A percentile compares a stretch with the other conserved stretches of the same genome.
These are phyloP conservation scores for Thalassophryne amazonica DNA, from an alignment of 2,797 vertebrate species.

Conservation along the genomic window DNA sequence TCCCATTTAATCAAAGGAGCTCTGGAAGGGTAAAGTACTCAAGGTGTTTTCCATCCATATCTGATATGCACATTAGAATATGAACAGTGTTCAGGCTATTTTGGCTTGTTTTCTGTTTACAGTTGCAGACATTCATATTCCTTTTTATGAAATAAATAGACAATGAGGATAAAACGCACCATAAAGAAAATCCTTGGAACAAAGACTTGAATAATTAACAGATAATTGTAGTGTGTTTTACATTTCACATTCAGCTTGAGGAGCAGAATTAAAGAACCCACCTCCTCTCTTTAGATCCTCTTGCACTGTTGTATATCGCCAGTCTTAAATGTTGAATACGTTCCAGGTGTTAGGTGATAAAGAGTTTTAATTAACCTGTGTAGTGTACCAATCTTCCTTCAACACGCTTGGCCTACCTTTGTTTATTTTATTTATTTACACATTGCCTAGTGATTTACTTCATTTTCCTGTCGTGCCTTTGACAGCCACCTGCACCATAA, in stretches of 20 bases:
- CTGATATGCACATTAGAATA: background rate
- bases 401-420: too few relatives aligned
- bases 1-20: background rate
- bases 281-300: background rate
- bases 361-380: too few relatives aligned
- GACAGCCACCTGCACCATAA: too few relatives aligned
- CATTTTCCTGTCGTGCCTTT: too few relatives aligned
- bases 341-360: background rate
- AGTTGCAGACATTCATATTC: background rate
- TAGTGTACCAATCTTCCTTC: too few relatives aligned
- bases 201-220: slow-evolving; percentile 14
- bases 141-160: background rate
- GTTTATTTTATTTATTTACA: too few relatives aligned
- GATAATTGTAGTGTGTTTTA: slow-evolving; percentile 10
- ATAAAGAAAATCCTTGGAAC: background rate
- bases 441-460: too few relatives aligned
- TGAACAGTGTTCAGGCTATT: background rate
- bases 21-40: background rate
- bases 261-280: background rate
- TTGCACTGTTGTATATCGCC: background rate
- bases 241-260: background rate
- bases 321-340: background rate
- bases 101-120: background rate
- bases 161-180: background rate
- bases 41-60: background rate